phyloP scores from a whole-genome alignment of 2,113 vertebrate genomes.

The Cinclus cinclus region DNA sequence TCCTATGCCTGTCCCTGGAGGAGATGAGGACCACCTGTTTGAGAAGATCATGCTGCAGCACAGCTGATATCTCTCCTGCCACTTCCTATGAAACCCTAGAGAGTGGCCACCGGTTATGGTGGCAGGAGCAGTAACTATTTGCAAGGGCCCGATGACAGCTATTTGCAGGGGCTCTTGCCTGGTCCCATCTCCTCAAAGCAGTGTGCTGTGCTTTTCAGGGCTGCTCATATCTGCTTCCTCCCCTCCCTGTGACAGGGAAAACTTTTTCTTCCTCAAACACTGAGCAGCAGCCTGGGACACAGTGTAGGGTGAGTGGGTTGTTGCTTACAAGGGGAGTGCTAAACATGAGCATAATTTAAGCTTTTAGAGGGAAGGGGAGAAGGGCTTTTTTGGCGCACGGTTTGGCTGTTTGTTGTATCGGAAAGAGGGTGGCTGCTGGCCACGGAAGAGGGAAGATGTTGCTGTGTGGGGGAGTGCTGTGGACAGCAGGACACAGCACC shows the following conservation, averaged over 20 bases:
- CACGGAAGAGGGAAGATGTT: conserved; percentile 30
- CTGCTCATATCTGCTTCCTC: background rate
- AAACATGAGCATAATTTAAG: background rate
- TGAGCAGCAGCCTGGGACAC: background rate
- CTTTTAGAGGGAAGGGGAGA: background rate
- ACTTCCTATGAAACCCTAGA: conserved; percentile 40
- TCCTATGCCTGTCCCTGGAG: conserved; percentile 48
- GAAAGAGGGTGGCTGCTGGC: conserved; percentile 35
- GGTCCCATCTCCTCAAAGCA: background rate
- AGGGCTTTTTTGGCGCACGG: background rate
- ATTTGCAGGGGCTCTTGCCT: background rate
- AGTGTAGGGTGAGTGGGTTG: accelerated
- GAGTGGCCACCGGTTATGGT: background rate
- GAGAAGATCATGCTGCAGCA: conserved; percentile 24
- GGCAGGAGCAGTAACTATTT: background rate
- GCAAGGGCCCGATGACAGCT: background rate
- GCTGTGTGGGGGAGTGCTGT: accelerated
- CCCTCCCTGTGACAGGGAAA: background rate
- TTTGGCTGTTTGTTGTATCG: background rate
- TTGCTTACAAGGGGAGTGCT: background rate
- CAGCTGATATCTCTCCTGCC: conserved; percentile 30
- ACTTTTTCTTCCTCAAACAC: background rate
- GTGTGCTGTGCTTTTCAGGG: background rate
- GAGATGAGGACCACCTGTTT: conserved; percentile 56
- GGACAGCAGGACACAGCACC: background rate